Base-by-base conservation (phyloP, 2,113 vertebrate genomes). In the Lasiurus borealis region DNA sequence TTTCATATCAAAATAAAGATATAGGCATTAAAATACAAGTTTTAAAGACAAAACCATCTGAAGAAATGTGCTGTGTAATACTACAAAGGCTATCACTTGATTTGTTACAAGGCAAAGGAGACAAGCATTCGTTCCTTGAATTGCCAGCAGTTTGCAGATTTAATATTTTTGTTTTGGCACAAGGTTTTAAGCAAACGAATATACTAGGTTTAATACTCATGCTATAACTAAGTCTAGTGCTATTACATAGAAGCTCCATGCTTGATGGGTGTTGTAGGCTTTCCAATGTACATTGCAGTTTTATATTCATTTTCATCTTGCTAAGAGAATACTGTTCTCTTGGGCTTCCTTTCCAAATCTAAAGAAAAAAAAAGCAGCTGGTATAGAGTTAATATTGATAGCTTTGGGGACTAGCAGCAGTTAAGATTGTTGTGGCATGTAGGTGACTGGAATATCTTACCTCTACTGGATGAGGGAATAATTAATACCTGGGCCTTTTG, bases 1-100 rank as follows among this genome's bases (percentile, higher is more conserved):
- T 76, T 83, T 91, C 75, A 64, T 85, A 69, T 76, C 2, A 77
- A 94, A 86, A 75, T 48, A 94, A 83, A 48, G 10, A 72, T 13
- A 19, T 25, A 85, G 54, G 27, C 25, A 64, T 82, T 81, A 73
- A 54, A 77, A 5, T 84, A 50, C 62, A 86, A 31, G 27, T 71
- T 88, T 83, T 77, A 16, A 52, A 85, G 76, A 76, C 12, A 36
- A 52, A 83, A 19, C 11, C 21, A 54, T 11, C 73, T 23, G 48
- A 34, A 52, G 73, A 71, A 72, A 54, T 59, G 75, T 83, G 25
- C 29, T n/a, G 1, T 11, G 76, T 86, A 36, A 48, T 34, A 71
- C 6, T 8, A 18, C n/a, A 68, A 87, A 80, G 11, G 25, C 40
- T 52, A 29, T 50, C 44, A 25, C 8, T 57, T 2, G 7, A 59